These are phyloP conservation scores for Semnornis frantzii DNA, from an alignment of 2,113 vertebrate species.

Conservation along the genomic window DNA sequence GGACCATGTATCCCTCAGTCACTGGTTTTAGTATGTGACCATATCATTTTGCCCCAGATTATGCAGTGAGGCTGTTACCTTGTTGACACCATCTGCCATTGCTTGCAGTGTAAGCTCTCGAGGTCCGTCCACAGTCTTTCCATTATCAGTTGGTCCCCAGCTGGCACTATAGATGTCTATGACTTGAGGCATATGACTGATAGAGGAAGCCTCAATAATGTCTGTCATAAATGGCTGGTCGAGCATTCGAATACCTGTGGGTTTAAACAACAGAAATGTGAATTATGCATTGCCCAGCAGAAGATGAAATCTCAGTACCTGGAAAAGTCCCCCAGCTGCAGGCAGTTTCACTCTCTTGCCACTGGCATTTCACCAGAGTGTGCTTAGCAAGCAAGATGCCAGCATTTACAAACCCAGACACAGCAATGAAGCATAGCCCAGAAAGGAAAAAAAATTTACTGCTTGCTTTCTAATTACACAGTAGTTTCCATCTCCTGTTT, in stretches of 20 bases:
- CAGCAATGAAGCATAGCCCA: neutral
- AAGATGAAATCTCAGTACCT: neutral
- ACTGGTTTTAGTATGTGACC: neutral
- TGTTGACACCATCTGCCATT: constrained; percentile 98
- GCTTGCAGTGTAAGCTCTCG: constrained; percentile 95
- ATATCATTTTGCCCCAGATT: neutral
- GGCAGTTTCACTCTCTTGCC: neutral
- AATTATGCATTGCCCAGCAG: neutral
- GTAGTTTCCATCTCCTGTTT: neutral
- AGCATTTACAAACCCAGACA: neutral
- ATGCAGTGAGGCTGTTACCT: constrained; percentile 76
- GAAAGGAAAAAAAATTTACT: neutral
- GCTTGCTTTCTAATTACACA: neutral
- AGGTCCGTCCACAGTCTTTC: constrained; percentile 98
- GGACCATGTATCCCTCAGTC: neutral
- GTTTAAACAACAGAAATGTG: neutral
- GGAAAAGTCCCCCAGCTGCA: neutral
- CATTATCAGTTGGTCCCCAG: constrained; percentile 98
- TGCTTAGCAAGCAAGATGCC: neutral
- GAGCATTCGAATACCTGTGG: constrained; percentile 94
- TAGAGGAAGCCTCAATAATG: constrained; percentile 98
- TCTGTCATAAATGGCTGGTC: constrained; percentile 99
- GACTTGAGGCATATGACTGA: constrained; percentile 98
- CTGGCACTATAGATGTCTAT: constrained; percentile 99
- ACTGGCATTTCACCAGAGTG: neutral